Evolutionary conservation across 37 sponge, comb jelly and placozoan genomes (phyloP), one percentile per base, ranked within the genome.

Genomic region (Chondrilla cf. caribensis): DNA sequence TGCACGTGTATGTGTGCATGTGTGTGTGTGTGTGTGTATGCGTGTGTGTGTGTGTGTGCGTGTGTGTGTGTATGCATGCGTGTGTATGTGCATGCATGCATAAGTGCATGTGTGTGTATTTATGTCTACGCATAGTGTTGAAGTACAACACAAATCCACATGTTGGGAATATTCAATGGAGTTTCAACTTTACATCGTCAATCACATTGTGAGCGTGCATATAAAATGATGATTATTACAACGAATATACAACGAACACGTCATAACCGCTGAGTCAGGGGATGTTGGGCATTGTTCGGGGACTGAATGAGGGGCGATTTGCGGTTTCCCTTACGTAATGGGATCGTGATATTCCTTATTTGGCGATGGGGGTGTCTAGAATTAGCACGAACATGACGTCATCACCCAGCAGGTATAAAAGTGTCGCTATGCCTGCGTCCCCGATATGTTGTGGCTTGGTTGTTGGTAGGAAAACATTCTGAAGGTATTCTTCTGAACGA

Each of bases 21-120:
- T 82, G 83, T 82, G 44, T 67, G 71, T 32, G 68, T 82, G 71
- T 82, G 83, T 82, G 62, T 60, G 35, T 60, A 29, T 60, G 81
- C 14, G 65, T 80, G 37, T 29, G 37, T 80, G 81, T 80, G 62
- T 9, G 58, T 79, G 26, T 31, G 26, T 64, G 32, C 7, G 65
- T 31, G 51, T 47, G 51, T 47, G 51, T 64, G 65, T 64, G 65
- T 29, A 31, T 31, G 73, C 31, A 31, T 72, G n/a, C 11, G 51
- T 47, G 51, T 47, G 51, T 47, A 47, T 47, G 51, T 47, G 51
- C 11, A 47, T 47, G 51, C 11, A 11, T 47, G 51, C 51, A 47
- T 47, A 11, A 14, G 51, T 47, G 51, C 11, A 6, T 11, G 51
- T 47, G 51, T 47, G 51, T 11, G 51, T 47, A 11, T 47, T 6